Evolutionary conservation across 2,888 invertebrate genomes (phyloP).

Genomic region (Crossocerus cetratus): DNA sequence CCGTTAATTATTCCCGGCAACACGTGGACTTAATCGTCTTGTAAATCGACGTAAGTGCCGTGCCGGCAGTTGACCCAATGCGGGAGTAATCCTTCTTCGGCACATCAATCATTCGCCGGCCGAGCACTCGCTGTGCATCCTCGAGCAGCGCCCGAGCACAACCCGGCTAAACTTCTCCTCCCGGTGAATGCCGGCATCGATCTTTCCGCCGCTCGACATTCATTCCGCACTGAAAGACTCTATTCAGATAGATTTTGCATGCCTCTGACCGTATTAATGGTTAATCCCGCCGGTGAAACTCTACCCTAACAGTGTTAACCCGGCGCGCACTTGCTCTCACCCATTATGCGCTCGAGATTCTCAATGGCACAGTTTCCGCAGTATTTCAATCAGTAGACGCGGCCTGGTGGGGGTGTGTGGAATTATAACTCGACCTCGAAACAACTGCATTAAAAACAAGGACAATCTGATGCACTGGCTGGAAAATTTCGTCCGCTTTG

Average conservation of each 20-base stretch:
- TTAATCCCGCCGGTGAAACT: too few relatives aligned
- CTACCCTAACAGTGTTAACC: too few relatives aligned
- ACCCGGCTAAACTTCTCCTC: neutral
- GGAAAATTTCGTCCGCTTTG: neutral
- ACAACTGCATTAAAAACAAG: constrained; percentile 6
- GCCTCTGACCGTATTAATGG: neutral
- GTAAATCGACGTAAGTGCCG: constrained; percentile 27
- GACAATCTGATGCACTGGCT: neutral
- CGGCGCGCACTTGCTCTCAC: too few relatives aligned
- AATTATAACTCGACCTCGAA: too few relatives aligned
- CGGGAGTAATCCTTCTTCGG: constrained; percentile 30
- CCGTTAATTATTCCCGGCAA: constrained; percentile 42
- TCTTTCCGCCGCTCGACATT: constrained; percentile 27
- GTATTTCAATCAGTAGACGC: neutral
- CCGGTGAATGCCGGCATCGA: constrained; percentile 7
- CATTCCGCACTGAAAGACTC: neutral
- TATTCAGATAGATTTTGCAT: neutral
- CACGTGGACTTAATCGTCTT: constrained; percentile 37
- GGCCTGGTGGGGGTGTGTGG: too few relatives aligned
- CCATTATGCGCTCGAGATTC: neutral
- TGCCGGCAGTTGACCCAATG: constrained; percentile 17
- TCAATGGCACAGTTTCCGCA: neutral
- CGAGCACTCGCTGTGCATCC: constrained; percentile 20
- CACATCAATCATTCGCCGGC: constrained; percentile 46
- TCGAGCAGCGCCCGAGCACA: constrained; percentile 3